Conservation (phyloP, 2,888 invertebrate species). For the Malthinus flaveolus region DNA sequence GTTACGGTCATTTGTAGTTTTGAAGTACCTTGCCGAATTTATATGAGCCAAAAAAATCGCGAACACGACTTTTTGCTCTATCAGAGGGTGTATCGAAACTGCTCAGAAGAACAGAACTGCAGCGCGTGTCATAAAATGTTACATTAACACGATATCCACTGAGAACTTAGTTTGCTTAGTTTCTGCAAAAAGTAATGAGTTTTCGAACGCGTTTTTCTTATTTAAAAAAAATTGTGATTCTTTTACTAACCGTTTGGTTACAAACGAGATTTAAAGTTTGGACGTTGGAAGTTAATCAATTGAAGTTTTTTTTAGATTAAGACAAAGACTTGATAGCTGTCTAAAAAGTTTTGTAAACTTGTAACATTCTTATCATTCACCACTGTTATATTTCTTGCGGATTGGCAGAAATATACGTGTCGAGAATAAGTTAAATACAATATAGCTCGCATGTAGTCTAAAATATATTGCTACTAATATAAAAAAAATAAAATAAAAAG, state of each 20-base stretch:
- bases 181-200: neutral
- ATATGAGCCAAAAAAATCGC: too few relatives aligned
- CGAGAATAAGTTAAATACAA: neutral
- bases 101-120: too few relatives aligned
- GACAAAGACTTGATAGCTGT: constrained; percentile 5
- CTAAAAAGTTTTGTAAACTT: constrained; percentile 7
- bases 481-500: too few relatives aligned
- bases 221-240: constrained; percentile 17
- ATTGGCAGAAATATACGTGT: neutral
- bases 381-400: neutral
- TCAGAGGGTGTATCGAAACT: too few relatives aligned
- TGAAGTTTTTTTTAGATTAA: constrained; percentile 17
- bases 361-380: constrained; percentile 1
- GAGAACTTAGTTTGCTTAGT: too few relatives aligned
- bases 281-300: constrained; percentile 22
- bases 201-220: neutral
- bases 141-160: too few relatives aligned
- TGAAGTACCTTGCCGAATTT: too few relatives aligned
- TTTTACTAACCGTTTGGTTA: constrained; percentile 20
- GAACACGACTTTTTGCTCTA: too few relatives aligned
- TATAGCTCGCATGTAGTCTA: too few relatives aligned
- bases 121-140: too few relatives aligned
- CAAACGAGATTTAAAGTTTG: constrained; percentile 25
- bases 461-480: too few relatives aligned
- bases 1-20: too few relatives aligned